Evolutionary conservation across 1,140 invertebrate species (phyloP), one percentile per base, ranked within the genome.

Genomic region (Solenopsis invicta): DNA sequence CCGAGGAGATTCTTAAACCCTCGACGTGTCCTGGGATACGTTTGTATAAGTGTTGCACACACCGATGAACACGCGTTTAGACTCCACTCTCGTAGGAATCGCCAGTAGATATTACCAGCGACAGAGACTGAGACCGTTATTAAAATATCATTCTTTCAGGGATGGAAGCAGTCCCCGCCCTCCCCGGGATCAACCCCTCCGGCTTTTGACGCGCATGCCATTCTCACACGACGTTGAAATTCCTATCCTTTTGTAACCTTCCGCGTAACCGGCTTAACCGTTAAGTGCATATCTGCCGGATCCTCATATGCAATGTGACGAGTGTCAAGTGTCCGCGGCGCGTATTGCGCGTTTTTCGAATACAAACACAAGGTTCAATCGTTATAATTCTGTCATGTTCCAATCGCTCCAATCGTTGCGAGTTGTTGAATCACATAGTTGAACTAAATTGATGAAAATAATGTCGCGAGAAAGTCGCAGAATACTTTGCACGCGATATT

Each of bases 91-190:
- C n/a, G 62, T 69, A 86, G 50, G 24, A 81, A 80, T 78, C 54
- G 69, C 69, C 41, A 24, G 56, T 74, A 72, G 54, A 84, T 84
- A 84, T 56, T 67, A 80, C 59, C 29, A 41, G 37, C 56, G 29
- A 29, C 29, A 1, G 78, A 89, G 41, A 56, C 10, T 29, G 18
- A 56, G 88, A 64, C 86, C 77, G 77, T 91, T 91, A 91, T 91
- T 91, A 91, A 91, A 91, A 90, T 90, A 90, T 91, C 87, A 66
- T 91, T 88, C 76, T 86, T 77, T 45, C 29, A 62, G 59, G 34
- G 34, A 82, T 54, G 8, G 4, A 4, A 4, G 2, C 41, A 1
- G 2, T 41, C 41, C 41, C 41, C 41, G 41, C 8, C 18, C 10
- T n/a, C 45, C 29, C 12, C n/a, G 21, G 16, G 12, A 24, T 59